These are phyloP conservation scores for Sturnus vulgaris DNA, from an alignment of 2,113 vertebrate genomes.

Conservation along the genomic window DNA sequence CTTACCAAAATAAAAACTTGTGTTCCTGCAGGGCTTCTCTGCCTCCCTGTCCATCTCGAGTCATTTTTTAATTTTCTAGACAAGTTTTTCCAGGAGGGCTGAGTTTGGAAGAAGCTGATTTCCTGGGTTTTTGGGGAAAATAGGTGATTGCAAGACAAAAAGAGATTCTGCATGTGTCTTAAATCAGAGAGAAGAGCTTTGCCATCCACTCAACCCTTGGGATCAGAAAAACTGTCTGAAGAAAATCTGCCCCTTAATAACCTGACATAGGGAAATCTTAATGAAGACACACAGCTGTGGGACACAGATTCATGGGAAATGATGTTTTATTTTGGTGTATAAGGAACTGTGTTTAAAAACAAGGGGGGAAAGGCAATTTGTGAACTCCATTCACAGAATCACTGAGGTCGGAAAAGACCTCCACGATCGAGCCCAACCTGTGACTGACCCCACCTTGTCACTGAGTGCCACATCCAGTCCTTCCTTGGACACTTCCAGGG, in stretches of 20 bases:
- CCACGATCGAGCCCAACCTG: fast-evolving
- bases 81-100: neutral
- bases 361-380: neutral
- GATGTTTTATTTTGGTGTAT: neutral
- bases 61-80: neutral
- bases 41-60: neutral
- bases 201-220: neutral
- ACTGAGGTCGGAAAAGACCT: neutral
- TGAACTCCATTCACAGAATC: neutral
- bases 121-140: fast-evolving
- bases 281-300: neutral
- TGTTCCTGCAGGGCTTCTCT: neutral
- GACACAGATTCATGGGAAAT: neutral
- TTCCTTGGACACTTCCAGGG: neutral
- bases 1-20: neutral
- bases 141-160: neutral
- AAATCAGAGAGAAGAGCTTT: neutral
- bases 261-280: neutral
- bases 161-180: neutral
- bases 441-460: neutral
- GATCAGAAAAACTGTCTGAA: neutral
- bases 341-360: neutral
- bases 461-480: neutral
- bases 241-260: neutral
- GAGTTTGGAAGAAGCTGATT: neutral